These are phyloP conservation scores for Sialis fuliginosa DNA, from an alignment of 2,888 invertebrate genomes.

Conservation along the genomic window DNA sequence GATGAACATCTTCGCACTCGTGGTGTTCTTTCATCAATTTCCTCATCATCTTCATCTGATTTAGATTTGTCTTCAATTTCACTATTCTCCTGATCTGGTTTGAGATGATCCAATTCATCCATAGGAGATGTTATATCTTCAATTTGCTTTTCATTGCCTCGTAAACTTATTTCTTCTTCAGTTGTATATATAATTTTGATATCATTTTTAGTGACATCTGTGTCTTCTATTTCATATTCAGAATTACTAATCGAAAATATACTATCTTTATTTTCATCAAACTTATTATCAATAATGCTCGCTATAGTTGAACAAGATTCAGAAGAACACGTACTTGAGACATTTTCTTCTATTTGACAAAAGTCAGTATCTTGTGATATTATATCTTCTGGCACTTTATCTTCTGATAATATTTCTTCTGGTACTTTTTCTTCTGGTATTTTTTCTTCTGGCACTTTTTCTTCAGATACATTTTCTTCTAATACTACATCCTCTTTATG, in stretches of 20 bases:
- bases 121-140: background rate
- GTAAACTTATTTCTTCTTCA: no score
- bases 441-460: no score
- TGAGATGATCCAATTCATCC: background rate
- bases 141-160: background rate
- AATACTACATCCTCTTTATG: no score
- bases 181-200: no score
- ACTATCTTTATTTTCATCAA: no score
- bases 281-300: background rate
- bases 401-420: no score
- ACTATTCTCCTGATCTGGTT: conserved; percentile 2
- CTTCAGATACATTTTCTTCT: no score
- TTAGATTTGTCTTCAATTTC: background rate
- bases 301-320: background rate
- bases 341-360: background rate
- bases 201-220: no score
- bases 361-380: background rate
- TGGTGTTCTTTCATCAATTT: conserved; percentile 35
- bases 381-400: no score
- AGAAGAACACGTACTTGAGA: background rate
- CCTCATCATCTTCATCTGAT: conserved; percentile 21
- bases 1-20: conserved; percentile 68
- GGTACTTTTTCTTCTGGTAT: background rate
- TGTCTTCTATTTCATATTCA: no score
- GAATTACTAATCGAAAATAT: no score